Conservation (phyloP, 2,113 vertebrate species). For the Ophiodon elongatus region DNA sequence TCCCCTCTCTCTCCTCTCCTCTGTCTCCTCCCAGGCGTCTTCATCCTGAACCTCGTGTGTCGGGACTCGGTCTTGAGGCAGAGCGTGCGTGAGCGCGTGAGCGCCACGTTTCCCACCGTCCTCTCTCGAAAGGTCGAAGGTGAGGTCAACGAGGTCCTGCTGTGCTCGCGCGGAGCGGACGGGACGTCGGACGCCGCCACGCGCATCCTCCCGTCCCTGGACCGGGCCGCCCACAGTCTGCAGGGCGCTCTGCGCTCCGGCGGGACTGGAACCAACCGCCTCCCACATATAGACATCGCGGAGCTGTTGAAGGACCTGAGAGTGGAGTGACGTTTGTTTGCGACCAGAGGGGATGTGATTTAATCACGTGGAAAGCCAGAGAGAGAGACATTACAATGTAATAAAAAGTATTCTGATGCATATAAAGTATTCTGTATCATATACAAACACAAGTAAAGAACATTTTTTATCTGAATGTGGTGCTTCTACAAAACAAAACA, state of each 20-base stretch:
- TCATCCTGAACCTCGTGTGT: slow-evolving; percentile 95
- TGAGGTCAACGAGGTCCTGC: slow-evolving; percentile 90
- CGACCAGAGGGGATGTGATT: neutral
- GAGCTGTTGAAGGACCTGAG: slow-evolving; percentile 89
- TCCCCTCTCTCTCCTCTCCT: neutral
- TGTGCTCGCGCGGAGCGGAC: slow-evolving; percentile 57
- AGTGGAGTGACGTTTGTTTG: slow-evolving; percentile 81
- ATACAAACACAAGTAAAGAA: neutral
- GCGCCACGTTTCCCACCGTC: slow-evolving; percentile 86
- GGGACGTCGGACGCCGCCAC: neutral
- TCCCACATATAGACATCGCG: slow-evolving; percentile 83
- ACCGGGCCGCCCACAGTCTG: slow-evolving; percentile 81
- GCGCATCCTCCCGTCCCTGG: slow-evolving; percentile 70
- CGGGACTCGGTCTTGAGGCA: slow-evolving; percentile 88
- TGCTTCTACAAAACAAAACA: neutral
- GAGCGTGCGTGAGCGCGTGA: slow-evolving; percentile 85
- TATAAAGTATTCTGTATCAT: no score
- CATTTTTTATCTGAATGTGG: neutral
- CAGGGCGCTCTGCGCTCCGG: slow-evolving; percentile 83
- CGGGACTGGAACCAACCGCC: slow-evolving; percentile 72
- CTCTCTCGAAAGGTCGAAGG: slow-evolving; percentile 87
- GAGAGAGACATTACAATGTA: neutral
- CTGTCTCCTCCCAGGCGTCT: slow-evolving; percentile 86
- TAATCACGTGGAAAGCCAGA: neutral
- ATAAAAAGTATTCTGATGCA: neutral